phyloP scores from a whole-genome alignment of 2,797 vertebrate species.

The Rhynchonycteris naso region DNA sequence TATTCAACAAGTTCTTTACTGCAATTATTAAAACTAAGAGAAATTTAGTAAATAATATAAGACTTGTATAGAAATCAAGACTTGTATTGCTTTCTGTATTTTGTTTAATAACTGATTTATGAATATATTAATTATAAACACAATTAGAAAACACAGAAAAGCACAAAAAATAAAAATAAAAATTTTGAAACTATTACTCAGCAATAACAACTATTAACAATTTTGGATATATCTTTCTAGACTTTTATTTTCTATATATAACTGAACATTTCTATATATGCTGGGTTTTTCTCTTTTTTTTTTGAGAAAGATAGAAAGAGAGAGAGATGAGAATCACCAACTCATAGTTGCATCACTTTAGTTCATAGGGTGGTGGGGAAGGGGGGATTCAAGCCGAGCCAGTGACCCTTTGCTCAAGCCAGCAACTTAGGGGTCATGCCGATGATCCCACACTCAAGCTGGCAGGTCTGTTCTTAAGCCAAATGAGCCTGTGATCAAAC shows the following conservation, averaged over 20 bases:
- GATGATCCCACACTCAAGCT: too few species aligned
- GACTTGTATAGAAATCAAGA: background rate
- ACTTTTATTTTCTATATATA: background rate
- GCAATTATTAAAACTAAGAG: background rate
- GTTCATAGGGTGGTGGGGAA: too few species aligned
- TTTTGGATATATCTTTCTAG: background rate
- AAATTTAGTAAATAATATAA: background rate
- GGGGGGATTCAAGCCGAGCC: too few species aligned
- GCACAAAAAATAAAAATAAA: background rate
- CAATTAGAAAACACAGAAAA: slow-evolving; percentile 22
- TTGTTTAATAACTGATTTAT: slow-evolving; percentile 20
- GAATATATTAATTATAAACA: background rate
- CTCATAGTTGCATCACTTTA: too few species aligned
- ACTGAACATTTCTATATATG: background rate
- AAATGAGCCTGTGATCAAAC: too few species aligned
- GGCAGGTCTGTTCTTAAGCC: too few species aligned
- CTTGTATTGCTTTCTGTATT: background rate
- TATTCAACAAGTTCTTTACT: slow-evolving; percentile 10
- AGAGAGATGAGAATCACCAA: background rate
- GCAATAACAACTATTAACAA: background rate
- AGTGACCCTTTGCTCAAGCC: too few species aligned
- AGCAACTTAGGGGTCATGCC: too few species aligned
- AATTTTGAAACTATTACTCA: background rate
- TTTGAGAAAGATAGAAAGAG: background rate
- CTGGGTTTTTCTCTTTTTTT: background rate